Evolutionary conservation across 2,888 invertebrate species (phyloP).

Genomic region (Emmelina monodactyla): DNA sequence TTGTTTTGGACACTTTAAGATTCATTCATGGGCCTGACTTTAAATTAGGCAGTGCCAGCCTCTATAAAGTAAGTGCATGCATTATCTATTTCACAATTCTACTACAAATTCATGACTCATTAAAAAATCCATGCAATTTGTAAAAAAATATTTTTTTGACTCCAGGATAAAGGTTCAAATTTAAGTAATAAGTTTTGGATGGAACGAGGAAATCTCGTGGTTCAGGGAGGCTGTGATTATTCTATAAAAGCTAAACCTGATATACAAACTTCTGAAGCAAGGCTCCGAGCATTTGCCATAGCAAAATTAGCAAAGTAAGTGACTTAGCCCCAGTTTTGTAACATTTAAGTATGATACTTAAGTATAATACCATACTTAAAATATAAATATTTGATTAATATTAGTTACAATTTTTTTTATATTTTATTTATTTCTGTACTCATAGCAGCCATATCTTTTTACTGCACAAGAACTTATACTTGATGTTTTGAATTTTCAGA

Average conservation of each 20-base stretch:
- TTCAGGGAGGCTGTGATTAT: conserved; percentile 76
- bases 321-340: no score
- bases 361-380: no score
- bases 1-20: conserved; percentile 76
- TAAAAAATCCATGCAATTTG: conserved; percentile 2
- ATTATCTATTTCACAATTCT: not conserved
- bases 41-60: conserved; percentile 59
- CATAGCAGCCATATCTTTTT: no score
- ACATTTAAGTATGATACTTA: no score
- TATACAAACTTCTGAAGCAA: conserved; percentile 67
- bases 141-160: conserved; percentile 19
- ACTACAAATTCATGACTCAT: no score
- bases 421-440: no score
- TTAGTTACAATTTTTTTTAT: no score
- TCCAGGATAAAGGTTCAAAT: conserved; percentile 72
- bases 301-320: conserved; percentile 74
- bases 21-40: conserved; percentile 78
- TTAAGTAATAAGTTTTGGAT: conserved; percentile 79
- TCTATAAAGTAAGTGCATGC: conserved; percentile 57
- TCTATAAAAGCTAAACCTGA: conserved; percentile 63
- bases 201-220: conserved; percentile 76
- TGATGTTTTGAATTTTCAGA: conserved; percentile 36
- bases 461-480: no score
- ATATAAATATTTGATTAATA: no score
- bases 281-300: conserved; percentile 74